Percentiles rank a stretch among this genome's conserved stretches.
Evolutionary conservation across 2,113 vertebrate genomes (phyloP).

Genomic region (Gobius niger): DNA sequence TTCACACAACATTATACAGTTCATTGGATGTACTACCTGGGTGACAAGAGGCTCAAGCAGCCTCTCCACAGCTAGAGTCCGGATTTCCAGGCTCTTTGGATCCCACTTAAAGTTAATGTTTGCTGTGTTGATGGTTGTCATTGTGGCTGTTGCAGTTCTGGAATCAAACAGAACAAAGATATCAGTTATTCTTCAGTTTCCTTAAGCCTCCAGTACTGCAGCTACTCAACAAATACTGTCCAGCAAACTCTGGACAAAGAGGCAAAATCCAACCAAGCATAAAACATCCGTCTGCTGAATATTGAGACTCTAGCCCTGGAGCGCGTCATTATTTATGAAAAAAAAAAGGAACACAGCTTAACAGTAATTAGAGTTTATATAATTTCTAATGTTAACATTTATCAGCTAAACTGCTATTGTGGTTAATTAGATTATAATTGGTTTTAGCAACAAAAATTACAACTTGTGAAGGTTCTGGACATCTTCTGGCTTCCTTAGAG

Average conservation of each 20-base stretch:
- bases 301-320: background rate
- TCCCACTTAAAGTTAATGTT: conserved; percentile 99
- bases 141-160: conserved; percentile 67
- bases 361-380: background rate
- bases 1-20: conserved; percentile 1
- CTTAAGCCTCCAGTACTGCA: background rate
- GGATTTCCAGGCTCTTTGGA: conserved; percentile 97
- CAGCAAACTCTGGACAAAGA: background rate
- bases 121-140: conserved; percentile 89
- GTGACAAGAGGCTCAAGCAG: conserved; percentile 95
- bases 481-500: background rate
- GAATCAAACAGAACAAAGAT: background rate
- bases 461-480: background rate
- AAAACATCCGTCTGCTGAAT: background rate
- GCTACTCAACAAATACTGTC: background rate
- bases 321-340: background rate
- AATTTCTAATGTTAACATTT: background rate
- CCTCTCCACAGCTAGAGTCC: conserved; percentile 94
- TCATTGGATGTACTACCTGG: conserved; percentile 86
- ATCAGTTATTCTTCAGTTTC: background rate
- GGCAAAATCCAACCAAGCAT: background rate
- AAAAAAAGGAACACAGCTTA: background rate
- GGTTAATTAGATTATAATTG: too few relatives aligned
- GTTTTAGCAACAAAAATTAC: background rate
- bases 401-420: background rate